Base-by-base conservation (phyloP, 2,888 invertebrate genomes). In the Apamea epomidion region DNA sequence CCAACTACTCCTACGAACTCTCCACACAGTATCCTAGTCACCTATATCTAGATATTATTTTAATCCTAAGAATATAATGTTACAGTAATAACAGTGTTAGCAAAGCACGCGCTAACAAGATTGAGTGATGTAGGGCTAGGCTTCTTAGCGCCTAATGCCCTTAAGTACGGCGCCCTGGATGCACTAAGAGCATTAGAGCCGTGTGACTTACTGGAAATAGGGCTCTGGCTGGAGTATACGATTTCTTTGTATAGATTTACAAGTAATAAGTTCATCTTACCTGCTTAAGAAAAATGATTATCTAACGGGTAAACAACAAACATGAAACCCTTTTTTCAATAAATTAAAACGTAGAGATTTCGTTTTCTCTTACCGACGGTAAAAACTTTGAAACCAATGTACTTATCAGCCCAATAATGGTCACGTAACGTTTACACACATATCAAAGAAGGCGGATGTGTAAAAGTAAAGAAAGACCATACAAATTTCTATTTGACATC, bases 91-190 rank as follows among this genome's bases (percentile, higher is more conserved):
- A 94, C 91, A 92, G 89, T 90, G 93, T 94, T 93, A 94, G 86
- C 80, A 85, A 88, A 86, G 88, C 84, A 83, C 88, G 62, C 78
- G 85, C 91, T 96, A 96, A 96, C 95, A 93, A 93, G 96, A 96
- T 96, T 92, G 91, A 86, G 89, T 87, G 91, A 91, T 94, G 94
- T 94, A 93, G 92, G 92, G 93, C 93, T 95, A 95, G 95, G 95
- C 95, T 94, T 91, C 96, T 96, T 96, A 96, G 88, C 91, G 89
- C 87, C 90, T 96, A 95, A 96, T 94, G 88, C 95, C 82, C 87
- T 86, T 96, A 95, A 96, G 95, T 92, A 93, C 92, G 93, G 93
- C 95, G 95, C 94, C 96, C 94, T 94, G 93, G 91, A 93, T 94
- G 92, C 92, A 78, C 87, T 96, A 96, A 96, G 95, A 94, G 94